Conservation (phyloP, 1,140 invertebrate genomes). For the Drosophila nigromelanica region DNA sequence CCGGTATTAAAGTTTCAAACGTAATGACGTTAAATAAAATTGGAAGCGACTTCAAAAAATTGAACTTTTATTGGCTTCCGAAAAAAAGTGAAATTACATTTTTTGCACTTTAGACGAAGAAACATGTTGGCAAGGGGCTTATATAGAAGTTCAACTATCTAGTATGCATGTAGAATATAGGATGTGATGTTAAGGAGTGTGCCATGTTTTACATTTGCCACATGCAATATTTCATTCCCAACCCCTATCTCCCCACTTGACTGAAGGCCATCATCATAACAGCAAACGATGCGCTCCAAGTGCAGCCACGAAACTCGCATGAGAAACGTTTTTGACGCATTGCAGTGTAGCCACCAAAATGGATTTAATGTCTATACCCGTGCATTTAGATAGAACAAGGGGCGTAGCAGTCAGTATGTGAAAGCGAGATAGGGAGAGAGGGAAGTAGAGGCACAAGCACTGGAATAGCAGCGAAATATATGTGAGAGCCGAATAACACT, state of each 20-base stretch:
- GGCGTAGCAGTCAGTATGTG: neutral
- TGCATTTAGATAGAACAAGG: conserved; percentile 32
- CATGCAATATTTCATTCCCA: conserved; percentile 42
- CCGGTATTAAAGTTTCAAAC: conserved; percentile 76
- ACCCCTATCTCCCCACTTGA: neutral
- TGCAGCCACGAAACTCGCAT: conserved; percentile 40
- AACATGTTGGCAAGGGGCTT: neutral
- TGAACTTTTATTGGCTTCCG: conserved; percentile 74
- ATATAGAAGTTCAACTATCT: conserved; percentile 1
- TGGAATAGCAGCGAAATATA: conserved; percentile 5
- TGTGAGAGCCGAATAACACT: conserved; percentile 13
- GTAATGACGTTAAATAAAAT: conserved; percentile 82
- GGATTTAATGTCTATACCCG: conserved; percentile 47
- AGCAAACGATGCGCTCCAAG: conserved; percentile 49
- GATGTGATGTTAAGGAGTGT: conserved; percentile 12
- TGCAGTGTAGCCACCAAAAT: conserved; percentile 51
- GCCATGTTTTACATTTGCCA: conserved; percentile 52
- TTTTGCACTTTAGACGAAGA: conserved; percentile 13
- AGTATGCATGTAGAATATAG: conserved; percentile 10
- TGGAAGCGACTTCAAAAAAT: conserved; percentile 79
- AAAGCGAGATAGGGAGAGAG: neutral
- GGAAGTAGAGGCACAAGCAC: neutral
- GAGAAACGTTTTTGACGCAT: conserved; percentile 66
- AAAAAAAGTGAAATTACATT: conserved; percentile 70
- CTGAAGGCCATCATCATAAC: conserved; percentile 59